Evolutionary conservation across 2,888 invertebrate genomes (phyloP).

Genomic region (Stenotaenia linearis): DNA sequence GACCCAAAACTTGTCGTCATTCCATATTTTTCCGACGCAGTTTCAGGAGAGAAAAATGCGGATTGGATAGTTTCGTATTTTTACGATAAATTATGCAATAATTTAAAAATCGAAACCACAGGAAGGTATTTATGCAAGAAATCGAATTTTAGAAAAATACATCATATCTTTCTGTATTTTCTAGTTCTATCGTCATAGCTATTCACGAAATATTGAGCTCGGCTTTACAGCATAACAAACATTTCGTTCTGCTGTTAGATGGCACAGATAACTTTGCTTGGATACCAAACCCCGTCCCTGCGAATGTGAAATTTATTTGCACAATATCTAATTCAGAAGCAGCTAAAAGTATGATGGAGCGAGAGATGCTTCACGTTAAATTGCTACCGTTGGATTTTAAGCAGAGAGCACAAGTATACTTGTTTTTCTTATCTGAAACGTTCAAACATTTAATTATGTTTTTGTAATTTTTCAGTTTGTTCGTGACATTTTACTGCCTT

Average conservation of each 20-base stretch:
- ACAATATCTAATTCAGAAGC: background rate
- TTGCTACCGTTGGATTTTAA: background rate
- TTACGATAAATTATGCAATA: background rate
- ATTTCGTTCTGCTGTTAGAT: background rate
- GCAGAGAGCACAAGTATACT: background rate
- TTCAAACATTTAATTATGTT: background rate
- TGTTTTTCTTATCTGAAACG: background rate
- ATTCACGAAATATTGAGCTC: background rate
- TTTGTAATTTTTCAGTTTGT: background rate
- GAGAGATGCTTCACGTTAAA: background rate
- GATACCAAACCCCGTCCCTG: background rate
- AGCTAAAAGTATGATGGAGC: background rate
- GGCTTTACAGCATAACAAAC: background rate
- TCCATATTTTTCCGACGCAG: conserved; percentile 4
- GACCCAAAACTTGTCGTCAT: background rate
- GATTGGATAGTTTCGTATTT: background rate
- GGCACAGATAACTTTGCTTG: background rate
- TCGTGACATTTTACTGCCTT: conserved; percentile 30
- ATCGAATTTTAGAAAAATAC: background rate
- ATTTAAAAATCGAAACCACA: background rate
- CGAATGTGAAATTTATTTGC: background rate
- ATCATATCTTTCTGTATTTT: background rate
- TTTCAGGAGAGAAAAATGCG: background rate
- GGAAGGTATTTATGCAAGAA: background rate
- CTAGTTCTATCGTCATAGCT: background rate